phyloP scores from a whole-genome alignment of 2,113 vertebrate species.

The Dascyllus trimaculatus region DNA sequence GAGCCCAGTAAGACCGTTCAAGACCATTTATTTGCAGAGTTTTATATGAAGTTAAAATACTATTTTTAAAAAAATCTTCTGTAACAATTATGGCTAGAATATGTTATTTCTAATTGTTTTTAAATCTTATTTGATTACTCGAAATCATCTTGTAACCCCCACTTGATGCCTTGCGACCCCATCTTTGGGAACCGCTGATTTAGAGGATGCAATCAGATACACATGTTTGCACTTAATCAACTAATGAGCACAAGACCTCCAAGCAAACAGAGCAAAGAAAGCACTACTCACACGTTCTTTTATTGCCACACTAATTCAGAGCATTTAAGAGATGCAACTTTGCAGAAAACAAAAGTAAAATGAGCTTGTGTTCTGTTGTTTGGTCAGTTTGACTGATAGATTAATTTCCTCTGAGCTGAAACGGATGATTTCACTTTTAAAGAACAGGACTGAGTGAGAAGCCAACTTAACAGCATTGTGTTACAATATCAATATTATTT shows the following conservation, averaged over 20 bases:
- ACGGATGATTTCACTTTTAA: neutral
- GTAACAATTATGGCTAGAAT: too few relatives aligned
- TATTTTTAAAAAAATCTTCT: too few relatives aligned
- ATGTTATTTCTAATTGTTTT: too few relatives aligned
- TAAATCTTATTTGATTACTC: too few relatives aligned
- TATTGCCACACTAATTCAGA: neutral
- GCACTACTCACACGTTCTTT: neutral
- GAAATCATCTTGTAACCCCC: too few relatives aligned
- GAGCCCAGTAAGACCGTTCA: too few relatives aligned
- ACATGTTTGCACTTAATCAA: conserved; percentile 21
- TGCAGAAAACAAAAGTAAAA: neutral
- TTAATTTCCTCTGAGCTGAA: neutral
- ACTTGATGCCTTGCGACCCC: too few relatives aligned
- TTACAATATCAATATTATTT: too few relatives aligned
- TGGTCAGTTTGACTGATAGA: conserved; percentile 2
- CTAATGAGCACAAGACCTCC: conserved; percentile 8
- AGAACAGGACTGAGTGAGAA: too few relatives aligned
- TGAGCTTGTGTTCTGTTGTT: neutral
- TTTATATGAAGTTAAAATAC: too few relatives aligned
- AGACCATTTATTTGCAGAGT: too few relatives aligned
- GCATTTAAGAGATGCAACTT: neutral
- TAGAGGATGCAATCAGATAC: conserved; percentile 13
- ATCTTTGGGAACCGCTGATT: neutral
- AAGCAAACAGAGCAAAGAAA: conserved; percentile 1
- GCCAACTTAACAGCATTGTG: too few relatives aligned